Evolutionary conservation across 2,113 vertebrate genomes (phyloP).

Genomic region (Phaethon lepturus): DNA sequence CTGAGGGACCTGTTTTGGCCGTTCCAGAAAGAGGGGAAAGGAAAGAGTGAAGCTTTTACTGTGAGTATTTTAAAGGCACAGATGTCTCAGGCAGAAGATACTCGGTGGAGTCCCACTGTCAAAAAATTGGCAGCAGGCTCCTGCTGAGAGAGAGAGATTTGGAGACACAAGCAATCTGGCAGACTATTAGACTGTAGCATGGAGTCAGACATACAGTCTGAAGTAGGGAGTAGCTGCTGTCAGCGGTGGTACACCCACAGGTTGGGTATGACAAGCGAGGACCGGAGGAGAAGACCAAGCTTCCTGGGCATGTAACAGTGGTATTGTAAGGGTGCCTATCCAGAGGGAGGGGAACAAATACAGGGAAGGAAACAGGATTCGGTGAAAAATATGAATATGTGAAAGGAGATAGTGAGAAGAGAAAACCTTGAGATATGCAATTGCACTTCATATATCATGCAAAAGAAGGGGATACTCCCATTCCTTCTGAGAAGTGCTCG

Average conservation of each 20-base stretch:
- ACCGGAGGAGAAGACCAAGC: not conserved
- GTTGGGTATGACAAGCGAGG: not conserved
- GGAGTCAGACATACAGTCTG: not conserved
- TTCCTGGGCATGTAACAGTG: rapidly evolving
- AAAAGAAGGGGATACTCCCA: not conserved
- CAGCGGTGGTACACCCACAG: not conserved
- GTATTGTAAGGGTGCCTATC: not conserved
- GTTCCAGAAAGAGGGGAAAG: not conserved
- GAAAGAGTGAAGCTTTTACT: not conserved
- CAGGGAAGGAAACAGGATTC: not conserved
- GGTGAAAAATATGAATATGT: not conserved
- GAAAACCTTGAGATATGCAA: not conserved
- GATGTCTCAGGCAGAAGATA: not conserved
- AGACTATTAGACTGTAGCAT: not conserved
- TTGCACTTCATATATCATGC: not conserved
- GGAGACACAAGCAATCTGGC: not conserved
- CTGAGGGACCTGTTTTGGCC: not conserved
- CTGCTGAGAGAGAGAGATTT: not conserved
- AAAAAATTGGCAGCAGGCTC: not conserved
- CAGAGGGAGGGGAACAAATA: not conserved
- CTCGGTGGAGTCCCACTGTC: not conserved
- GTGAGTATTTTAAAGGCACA: not conserved
- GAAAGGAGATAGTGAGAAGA: not conserved
- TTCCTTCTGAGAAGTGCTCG: not conserved
- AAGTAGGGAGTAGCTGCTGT: not conserved